Evolutionary conservation across 2,888 invertebrate species (phyloP).

Genomic region (Leistus spinibarbis): DNA sequence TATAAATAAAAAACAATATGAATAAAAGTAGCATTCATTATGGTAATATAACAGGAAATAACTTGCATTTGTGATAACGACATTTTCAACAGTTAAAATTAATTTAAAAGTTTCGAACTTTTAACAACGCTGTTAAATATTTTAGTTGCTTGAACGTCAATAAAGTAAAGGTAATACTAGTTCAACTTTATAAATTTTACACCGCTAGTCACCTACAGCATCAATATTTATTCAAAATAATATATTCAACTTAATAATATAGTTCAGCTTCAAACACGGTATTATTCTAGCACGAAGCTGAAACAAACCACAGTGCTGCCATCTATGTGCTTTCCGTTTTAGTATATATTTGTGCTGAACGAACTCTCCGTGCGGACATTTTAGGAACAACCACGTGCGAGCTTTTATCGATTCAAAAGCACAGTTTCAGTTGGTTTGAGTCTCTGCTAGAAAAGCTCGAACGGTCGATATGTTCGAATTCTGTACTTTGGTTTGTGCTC

Average conservation of each 20-base stretch:
- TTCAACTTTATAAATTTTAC: neutral
- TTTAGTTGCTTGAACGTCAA: neutral
- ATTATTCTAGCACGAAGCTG: neutral
- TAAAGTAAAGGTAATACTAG: neutral
- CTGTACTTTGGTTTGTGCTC: neutral
- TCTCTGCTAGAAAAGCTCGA: neutral
- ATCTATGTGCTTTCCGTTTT: neutral
- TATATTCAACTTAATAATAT: neutral
- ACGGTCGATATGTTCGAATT: neutral
- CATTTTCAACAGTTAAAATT: neutral
- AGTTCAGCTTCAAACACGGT: neutral
- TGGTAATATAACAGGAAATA: no score
- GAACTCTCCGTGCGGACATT: neutral
- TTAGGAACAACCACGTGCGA: neutral
- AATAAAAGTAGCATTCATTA: no score
- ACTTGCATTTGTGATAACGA: no score
- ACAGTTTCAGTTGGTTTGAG: neutral
- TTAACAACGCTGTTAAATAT: neutral
- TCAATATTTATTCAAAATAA: neutral
- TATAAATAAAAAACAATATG: no score
- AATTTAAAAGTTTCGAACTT: neutral
- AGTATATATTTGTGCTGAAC: no score
- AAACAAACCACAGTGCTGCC: neutral
- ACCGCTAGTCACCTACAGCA: neutral
- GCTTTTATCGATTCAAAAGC: neutral